Percentiles rank a stretch among this genome's conserved stretches.
phyloP scores from a whole-genome alignment of 2,113 vertebrate genomes.

The Phyllopteryx taeniolatus region DNA sequence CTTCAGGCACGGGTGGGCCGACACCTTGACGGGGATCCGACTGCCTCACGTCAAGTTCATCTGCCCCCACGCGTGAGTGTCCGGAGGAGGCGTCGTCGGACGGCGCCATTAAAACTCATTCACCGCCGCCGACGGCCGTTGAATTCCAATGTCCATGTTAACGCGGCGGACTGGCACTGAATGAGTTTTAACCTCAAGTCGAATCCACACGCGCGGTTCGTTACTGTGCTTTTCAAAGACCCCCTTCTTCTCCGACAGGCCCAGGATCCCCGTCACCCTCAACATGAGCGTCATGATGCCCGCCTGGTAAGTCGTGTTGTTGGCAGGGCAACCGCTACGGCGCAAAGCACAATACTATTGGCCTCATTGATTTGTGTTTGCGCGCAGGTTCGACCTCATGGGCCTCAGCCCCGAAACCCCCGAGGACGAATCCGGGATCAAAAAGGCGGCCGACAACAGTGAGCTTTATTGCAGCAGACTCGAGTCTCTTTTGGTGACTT shows the following conservation, averaged over 20 bases:
- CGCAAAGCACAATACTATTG: background rate
- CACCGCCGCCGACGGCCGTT: no score
- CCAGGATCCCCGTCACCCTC: slow-evolving; percentile 90
- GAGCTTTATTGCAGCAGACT: slow-evolving; percentile 46
- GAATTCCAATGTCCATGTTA: no score
- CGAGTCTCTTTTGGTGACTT: background rate
- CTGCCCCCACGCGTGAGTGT: slow-evolving; percentile 95
- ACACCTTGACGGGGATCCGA: slow-evolving; percentile 83
- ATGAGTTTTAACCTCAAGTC: no score
- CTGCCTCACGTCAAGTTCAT: slow-evolving; percentile 95
- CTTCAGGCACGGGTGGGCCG: slow-evolving; percentile 92
- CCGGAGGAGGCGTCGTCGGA: background rate
- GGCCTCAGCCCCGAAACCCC: slow-evolving; percentile 86
- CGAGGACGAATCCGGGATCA: slow-evolving; percentile 94
- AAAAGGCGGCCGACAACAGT: slow-evolving; percentile 95
- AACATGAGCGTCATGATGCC: slow-evolving; percentile 94
- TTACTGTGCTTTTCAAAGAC: background rate
- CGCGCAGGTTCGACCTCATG: slow-evolving; percentile 92
- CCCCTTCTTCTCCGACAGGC: slow-evolving; percentile 66
- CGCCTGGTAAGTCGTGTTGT: slow-evolving; percentile 83
- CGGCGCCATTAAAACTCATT: no score
- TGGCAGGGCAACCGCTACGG: background rate
- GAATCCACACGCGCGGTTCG: background rate
- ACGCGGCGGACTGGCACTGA: no score
- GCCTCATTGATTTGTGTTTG: background rate